Evolutionary conservation across 2,113 vertebrate genomes (phyloP).

Genomic region (Phaethornis superciliosus): DNA sequence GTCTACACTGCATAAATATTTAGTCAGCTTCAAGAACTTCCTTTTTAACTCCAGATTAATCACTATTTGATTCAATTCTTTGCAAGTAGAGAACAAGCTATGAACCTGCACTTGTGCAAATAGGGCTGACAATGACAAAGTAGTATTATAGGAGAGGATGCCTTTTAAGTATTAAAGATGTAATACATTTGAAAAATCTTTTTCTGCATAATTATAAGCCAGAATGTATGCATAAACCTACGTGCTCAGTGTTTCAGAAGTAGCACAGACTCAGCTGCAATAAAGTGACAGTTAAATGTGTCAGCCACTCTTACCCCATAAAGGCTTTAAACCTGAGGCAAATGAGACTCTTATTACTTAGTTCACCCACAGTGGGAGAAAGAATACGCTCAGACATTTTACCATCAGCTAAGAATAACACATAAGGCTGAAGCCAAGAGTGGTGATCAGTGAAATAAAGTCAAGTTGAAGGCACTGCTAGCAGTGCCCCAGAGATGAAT

Average conservation of each 20-base stretch:
- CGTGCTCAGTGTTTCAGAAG: not conserved
- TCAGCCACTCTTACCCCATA: not conserved
- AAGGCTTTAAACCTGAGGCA: not conserved
- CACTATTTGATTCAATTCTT: not conserved
- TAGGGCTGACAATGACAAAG: not conserved
- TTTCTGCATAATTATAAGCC: not conserved
- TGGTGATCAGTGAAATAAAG: not conserved
- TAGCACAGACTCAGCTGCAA: not conserved
- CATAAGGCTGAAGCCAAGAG: not conserved
- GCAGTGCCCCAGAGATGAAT: fast-evolving
- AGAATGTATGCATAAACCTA: fast-evolving
- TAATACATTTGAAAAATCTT: not conserved
- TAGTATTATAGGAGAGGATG: not conserved
- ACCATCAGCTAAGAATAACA: not conserved
- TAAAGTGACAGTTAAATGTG: not conserved
- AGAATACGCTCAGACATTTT: not conserved
- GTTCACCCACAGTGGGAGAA: not conserved
- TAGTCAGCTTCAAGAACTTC: slow-evolving; percentile 34
- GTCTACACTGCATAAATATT: slow-evolving; percentile 32
- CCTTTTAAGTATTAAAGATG: not conserved
- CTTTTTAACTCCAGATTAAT: not conserved
- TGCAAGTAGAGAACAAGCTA: not conserved
- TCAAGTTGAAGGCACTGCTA: not conserved
- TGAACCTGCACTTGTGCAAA: not conserved
- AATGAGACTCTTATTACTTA: not conserved